Evolutionary conservation across 2,113 vertebrate genomes (phyloP), one percentile per base, ranked within the genome.

Genomic region (Zosterops japonicus): DNA sequence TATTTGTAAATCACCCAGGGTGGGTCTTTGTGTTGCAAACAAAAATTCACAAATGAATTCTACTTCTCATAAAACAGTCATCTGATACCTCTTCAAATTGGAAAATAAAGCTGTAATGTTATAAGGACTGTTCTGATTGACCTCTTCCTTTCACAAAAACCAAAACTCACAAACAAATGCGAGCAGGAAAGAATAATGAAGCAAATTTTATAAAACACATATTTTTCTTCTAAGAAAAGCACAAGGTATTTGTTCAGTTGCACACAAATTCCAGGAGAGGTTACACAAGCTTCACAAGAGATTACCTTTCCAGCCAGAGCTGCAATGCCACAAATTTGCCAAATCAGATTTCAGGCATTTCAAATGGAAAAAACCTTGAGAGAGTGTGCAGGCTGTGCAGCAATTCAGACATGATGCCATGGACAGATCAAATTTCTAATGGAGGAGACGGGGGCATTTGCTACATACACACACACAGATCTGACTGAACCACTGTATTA

Each of bases 311-410:
- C 65, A 91, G 41, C 25, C 56, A 69, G 36, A 72, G 23, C 63
- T 85, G 77, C 74, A 69, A 5, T 31, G 74, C n/a, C 87, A 95
- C 63, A 50, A 39, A 91, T 56, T 35, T 76, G 31, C 57, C 86
- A 87, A 89, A 90, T 83, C 84, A 87, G 35, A 90, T 85, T 94
- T 94, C 61, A 70, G 33, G 49, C 63, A 72, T 89, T 95, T 87
- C 70, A 82, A 42, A 82, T 25, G n/a, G 74, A 91, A 93, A 94
- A 94, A 91, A 72, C 74, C 81, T 77, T 55, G 46, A 87, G 74
- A 87, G 23, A 35, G 23, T 31, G 20, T 22, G 42, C 71, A 18
- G n/a, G 29, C 49, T 71, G 24, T 29, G 41, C 13, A 89, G 41
- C 25, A 55, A 77, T 63, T 88, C 76, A 80, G 44, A 63, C 33